Evolutionary conservation across 2,888 invertebrate species (phyloP), one percentile per base, ranked within the genome.

Genomic region (Erebia palarica): DNA sequence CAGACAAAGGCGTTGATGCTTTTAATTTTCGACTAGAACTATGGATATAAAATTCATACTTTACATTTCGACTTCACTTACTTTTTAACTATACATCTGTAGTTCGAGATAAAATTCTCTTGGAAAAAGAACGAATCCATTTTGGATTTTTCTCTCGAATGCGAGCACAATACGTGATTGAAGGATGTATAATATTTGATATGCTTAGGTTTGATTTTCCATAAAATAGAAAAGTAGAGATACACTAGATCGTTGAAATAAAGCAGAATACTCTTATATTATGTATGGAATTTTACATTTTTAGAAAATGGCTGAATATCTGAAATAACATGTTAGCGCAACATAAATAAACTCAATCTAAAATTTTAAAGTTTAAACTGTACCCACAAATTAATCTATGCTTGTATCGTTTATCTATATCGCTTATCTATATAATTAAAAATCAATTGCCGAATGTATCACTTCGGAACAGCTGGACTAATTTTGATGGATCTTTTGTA

Each of bases 171-270:
- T 18, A 49, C 47, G 49, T 14, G 21, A 47, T 63, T 13, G 47
- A 21, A 63, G 63, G 49, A 14, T 49, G 63, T n/a, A n/a, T n/a
- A 63, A 63, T 63, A 21, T 49, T 44, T 60, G 9, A 60, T 60
- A n/a, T 11, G n/a, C 27, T 57, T 53, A 7, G 36, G 21, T 55
- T 55, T 58, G 57, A 58, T 8, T 58, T 58, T 58, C 55, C n/a
- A n/a, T 51, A 55, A 11, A 16, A 55, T 18, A 3, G 51, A 55
- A 10, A 18, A 36, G 36, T 36, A 36, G 36, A 36, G 36, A 36
- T n/a, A 51, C 14, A 53, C 16, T 53, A 44, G 44, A 44, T 44
- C 3, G 11, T 11, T 9, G 44, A 44, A 44, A 44, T 1, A 44
- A 44, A 44, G 11, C 11, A 44, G 44, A n/a, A 2, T 44, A 9